Conservation (phyloP, 2,888 invertebrate species). For the Coleophora flavipennella region DNA sequence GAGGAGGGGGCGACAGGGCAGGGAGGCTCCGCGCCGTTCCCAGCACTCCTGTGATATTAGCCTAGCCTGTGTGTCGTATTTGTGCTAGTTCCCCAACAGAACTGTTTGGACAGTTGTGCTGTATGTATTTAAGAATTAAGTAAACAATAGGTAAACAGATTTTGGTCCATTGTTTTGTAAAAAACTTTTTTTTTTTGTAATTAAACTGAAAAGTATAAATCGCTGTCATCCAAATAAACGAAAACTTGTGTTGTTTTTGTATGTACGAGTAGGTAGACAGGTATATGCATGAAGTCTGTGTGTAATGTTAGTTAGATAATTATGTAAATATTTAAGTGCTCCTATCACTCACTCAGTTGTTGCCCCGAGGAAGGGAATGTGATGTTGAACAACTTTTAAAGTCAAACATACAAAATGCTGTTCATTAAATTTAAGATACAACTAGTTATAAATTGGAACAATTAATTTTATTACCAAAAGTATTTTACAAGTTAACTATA, state of each 20-base stretch:
- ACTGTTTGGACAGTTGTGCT: conserved; percentile 56
- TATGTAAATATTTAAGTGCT: conserved; percentile 39
- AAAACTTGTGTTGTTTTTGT: too few species aligned
- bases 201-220: conserved; percentile 31
- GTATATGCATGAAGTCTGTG: conserved; percentile 31
- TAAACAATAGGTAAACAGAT: too few species aligned
- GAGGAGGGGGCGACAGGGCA: conserved; percentile 19
- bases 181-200: conserved; percentile 35
- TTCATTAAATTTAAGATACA: conserved; percentile 30
- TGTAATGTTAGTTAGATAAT: conserved; percentile 40
- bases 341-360: conserved; percentile 28
- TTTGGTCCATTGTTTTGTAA: conserved; percentile 5
- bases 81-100: conserved; percentile 64
- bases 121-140: conserved; percentile 36
- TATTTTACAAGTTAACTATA: conserved; percentile 46
- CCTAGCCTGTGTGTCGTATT: conserved; percentile 70
- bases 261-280: too few species aligned
- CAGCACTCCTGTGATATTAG: conserved; percentile 73
- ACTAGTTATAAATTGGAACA: conserved; percentile 32
- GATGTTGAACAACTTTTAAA: conserved; percentile 18
- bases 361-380: conserved; percentile 30
- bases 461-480: conserved; percentile 33
- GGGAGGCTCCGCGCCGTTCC: conserved; percentile 55
- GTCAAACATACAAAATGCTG: conserved; percentile 19
- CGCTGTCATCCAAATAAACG: not conserved